phyloP scores from a whole-genome alignment of 2,888 invertebrate genomes.

The Cephus spinipes region DNA sequence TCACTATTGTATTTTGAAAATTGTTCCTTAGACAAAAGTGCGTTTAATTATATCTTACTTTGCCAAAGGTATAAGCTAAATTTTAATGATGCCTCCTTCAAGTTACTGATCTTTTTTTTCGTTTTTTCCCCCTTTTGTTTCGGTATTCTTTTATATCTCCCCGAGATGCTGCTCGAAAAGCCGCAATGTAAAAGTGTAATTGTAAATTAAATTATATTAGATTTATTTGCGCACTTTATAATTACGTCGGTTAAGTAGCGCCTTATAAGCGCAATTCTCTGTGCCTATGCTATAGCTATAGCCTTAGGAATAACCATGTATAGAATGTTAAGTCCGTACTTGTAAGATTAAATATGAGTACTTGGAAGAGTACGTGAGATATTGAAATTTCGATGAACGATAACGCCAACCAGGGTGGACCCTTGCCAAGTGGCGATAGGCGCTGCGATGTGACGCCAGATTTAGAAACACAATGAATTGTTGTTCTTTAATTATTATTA shows the following conservation, averaged over 20 bases:
- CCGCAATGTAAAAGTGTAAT: background rate
- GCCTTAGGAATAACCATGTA: constrained; percentile 3
- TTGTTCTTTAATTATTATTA: constrained; percentile 34
- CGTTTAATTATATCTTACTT: background rate
- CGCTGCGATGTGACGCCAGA: constrained; percentile 35
- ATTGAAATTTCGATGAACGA: background rate
- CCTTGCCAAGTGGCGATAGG: constrained; percentile 26
- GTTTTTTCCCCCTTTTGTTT: background rate
- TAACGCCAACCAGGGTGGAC: constrained; percentile 10
- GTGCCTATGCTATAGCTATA: constrained; percentile 7
- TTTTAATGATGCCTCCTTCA: background rate
- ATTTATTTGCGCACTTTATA: background rate
- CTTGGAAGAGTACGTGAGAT: background rate
- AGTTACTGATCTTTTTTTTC: background rate
- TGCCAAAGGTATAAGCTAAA: background rate
- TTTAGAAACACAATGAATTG: constrained; percentile 34
- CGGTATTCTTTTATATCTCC: background rate
- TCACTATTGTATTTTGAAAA: background rate
- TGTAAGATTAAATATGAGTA: background rate
- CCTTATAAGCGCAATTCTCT: background rate
- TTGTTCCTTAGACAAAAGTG: background rate
- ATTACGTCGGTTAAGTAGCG: background rate
- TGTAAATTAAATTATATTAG: background rate
- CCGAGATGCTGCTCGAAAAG: background rate
- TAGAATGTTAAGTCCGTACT: constrained; percentile 10